Evolutionary conservation across 2,113 vertebrate genomes (phyloP).

Genomic region (Pseudorasbora parva): DNA sequence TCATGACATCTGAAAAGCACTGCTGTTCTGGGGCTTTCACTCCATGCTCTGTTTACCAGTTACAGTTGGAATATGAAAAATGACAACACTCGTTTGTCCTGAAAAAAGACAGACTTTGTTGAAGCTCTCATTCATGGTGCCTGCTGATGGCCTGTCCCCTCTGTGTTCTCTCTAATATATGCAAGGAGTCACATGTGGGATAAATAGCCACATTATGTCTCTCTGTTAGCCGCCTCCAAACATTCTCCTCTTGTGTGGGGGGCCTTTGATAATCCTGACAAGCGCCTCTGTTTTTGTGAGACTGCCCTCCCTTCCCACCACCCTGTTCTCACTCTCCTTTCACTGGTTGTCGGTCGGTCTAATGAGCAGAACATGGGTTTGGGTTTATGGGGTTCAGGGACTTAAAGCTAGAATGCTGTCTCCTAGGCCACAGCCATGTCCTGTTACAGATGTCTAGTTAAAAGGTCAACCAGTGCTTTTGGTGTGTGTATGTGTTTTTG

Average conservation of each 20-base stretch:
- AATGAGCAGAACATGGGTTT: constrained; percentile 28
- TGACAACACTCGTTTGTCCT: constrained; percentile 44
- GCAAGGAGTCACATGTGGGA: constrained; percentile 61
- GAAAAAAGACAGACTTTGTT: constrained; percentile 47
- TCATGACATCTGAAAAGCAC: neutral
- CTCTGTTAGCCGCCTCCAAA: constrained; percentile 57
- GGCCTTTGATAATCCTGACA: constrained; percentile 63
- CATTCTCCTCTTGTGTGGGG: constrained; percentile 61
- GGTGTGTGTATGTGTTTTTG: neutral
- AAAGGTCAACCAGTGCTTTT: constrained; percentile 6
- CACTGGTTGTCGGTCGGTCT: neutral
- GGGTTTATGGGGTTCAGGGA: constrained; percentile 30
- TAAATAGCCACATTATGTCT: constrained; percentile 59
- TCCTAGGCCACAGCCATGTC: neutral
- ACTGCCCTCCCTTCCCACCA: constrained; percentile 20
- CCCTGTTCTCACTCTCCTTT: constrained; percentile 17
- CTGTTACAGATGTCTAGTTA: constrained; percentile 7
- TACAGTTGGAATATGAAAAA: constrained; percentile 37
- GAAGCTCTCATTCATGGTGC: constrained; percentile 45
- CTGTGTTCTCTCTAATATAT: constrained; percentile 56
- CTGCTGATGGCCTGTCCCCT: constrained; percentile 36
- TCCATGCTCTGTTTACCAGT: constrained; percentile 12
- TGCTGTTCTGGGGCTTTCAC: neutral
- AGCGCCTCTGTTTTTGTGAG: constrained; percentile 59
- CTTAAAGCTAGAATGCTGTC: constrained; percentile 32